A percentile compares a stretch with the other conserved stretches of the same genome.
Conservation (phyloP, 2,797 vertebrate species). For the Coranthus polyacanthus region DNA sequence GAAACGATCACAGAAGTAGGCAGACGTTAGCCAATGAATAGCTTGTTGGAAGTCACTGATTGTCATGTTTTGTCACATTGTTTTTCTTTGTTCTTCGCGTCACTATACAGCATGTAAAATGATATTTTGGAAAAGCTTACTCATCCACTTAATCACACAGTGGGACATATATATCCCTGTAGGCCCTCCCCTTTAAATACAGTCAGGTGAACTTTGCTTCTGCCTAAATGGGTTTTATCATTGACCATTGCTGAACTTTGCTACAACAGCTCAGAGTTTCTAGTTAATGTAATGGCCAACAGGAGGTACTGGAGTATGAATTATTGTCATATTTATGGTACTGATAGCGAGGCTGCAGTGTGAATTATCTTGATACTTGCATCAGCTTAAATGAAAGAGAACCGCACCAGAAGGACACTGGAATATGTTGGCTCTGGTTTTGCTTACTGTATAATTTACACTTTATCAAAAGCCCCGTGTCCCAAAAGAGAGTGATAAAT, state of each 20-base stretch:
- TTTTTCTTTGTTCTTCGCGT: conserved; percentile 16
- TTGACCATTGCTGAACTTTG: conserved; percentile 83
- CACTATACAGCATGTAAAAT: conserved; percentile 9
- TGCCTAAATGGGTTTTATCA: conserved; percentile 80
- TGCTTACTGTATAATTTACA: conserved; percentile 49
- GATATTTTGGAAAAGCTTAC: conserved; percentile 47
- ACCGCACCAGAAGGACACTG: conserved; percentile 54
- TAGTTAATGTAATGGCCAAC: conserved; percentile 47
- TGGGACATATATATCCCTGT: not conserved
- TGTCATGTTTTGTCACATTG: conserved; percentile 18
- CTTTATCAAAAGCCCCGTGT: conserved; percentile 53
- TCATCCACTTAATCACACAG: conserved; percentile 24
- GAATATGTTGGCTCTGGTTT: conserved; percentile 46
- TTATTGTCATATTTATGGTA: conserved; percentile 66
- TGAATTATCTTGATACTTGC: conserved; percentile 33
- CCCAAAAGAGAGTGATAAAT: conserved; percentile 40
- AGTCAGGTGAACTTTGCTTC: conserved; percentile 83
- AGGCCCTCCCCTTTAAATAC: conserved; percentile 32
- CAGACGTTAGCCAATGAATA: conserved; percentile 15
- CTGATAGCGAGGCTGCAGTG: conserved; percentile 39
- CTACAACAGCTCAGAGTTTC: conserved; percentile 54
- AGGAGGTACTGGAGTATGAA: conserved; percentile 46
- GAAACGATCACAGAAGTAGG: conserved; percentile 13
- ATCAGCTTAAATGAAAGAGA: conserved; percentile 54
- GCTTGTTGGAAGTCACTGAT: conserved; percentile 33